Evolutionary conservation across 2,113 vertebrate species (phyloP), one percentile per base, ranked within the genome.

Genomic region (Salminus brasiliensis): DNA sequence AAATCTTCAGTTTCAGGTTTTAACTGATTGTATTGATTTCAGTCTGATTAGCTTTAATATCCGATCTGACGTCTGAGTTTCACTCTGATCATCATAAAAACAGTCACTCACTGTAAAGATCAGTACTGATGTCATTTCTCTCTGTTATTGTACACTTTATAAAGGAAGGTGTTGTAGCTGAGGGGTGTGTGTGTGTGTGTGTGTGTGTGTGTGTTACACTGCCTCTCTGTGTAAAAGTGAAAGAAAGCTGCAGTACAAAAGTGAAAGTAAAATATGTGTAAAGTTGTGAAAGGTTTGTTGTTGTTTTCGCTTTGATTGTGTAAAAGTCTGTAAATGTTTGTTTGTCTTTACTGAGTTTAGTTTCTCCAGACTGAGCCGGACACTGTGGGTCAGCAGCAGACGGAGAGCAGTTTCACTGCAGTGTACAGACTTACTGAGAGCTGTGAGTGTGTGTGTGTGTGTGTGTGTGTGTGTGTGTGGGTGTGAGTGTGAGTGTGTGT

Each of bases 231-330:
- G 25, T 45, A 15, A 55, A 76, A 67, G 13, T 63, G 74, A 76
- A 76, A 76, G 60, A 39, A 66, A 27, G 7, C 3, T 11, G 43
- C 41, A 52, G 27, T 27, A 18, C 27, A 82, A 84, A 81, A 86
- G 82, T 81, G 79, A 86, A 84, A 78, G 72, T 72, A 81, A 78
- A 72, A 5, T 39, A 39, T 32, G 12, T 18, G 23, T 36, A 34
- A 39, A 39, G 21, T 32, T 36, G 49, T 27, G 21, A 34, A 21
- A 43, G 23, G 66, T 57, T 81, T 45, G 39, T 30, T 75, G 68
- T 75, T 68, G 29, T 18, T 74, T 79, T 79, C 75, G 43, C 21
- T 52, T 3, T 43, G 7, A 32, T 34, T 11, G 10, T 9, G 25
- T 47, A 27, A 13, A 7, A 53, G 25, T 21, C 10, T 11, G 59